Evolutionary conservation across 2,113 vertebrate species (phyloP), one percentile per base, ranked within the genome.

Genomic region (Pangasianodon gigas): DNA sequence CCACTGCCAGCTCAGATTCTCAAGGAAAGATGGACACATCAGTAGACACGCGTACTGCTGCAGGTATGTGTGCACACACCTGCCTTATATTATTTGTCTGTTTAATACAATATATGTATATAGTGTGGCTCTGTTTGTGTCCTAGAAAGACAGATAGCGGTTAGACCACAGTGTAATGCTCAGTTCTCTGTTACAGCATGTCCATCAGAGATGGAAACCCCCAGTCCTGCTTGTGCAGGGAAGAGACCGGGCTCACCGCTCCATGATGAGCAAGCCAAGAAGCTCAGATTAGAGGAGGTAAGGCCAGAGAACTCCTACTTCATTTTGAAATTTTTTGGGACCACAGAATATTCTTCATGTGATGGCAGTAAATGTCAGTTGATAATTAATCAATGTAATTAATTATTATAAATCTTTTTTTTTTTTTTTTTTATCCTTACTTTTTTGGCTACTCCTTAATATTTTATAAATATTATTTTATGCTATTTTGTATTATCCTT

Each of bases 231-330:
- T 94, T 95, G 96, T 95, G 93, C 94, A 93, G 92, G 94, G 88
- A 97, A 97, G 93, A 96, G 96, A 92, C 94, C 95, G 1, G 94
- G 94, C 5, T 96, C 97, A 56, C 96, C 97, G 60, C 93, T 93
- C 90, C 95, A 92, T 84, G 96, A 97, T 91, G 96, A 96, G 32
- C 95, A 94, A 89, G 93, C 94, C 62, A 97, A 97, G 94, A 97
- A 95, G 94, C 92, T 94, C 90, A 96, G 94, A 96, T 93, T 91
- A 9, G 96, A 97, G 90, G 96, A 97, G 95, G 97, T 97, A 95
- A 44, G 96, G 96, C 93, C 95, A 94, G 75, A 56, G 48, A 0
- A 29, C 2, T 51, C 6, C 32, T 84, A 19, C 52, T 60, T 24
- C 37, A 18, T 74, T 4, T 14, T n/a, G 29, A 65, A n/a, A 65